Evolutionary conservation across 2,888 invertebrate species (phyloP).

Genomic region (Drosophila mimetica): DNA sequence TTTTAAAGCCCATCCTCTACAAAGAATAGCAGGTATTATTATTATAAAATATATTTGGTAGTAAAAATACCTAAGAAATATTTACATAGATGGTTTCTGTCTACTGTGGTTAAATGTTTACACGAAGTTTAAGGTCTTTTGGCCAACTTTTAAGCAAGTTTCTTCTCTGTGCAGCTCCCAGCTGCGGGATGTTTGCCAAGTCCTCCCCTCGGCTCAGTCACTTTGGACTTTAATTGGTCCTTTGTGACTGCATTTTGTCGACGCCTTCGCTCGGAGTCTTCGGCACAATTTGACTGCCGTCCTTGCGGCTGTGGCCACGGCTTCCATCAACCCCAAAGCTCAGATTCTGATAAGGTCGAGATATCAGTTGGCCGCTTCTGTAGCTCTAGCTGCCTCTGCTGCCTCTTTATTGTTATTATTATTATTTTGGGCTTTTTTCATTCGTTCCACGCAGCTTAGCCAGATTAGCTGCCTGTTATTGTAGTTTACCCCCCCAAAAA

Average conservation of each 20-base stretch:
- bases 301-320: constrained; percentile 32
- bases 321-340: constrained; percentile 39
- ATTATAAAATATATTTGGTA: too few relatives aligned
- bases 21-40: too few relatives aligned
- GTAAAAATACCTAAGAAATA: too few relatives aligned
- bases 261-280: constrained; percentile 40
- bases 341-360: constrained; percentile 72
- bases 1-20: too few relatives aligned
- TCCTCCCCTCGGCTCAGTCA: constrained; percentile 36
- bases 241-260: constrained; percentile 70
- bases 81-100: too few relatives aligned
- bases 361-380: constrained; percentile 60
- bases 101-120: too few relatives aligned
- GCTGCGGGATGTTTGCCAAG: constrained; percentile 41
- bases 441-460: constrained; percentile 81
- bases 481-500: constrained; percentile 44
- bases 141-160: neutral
- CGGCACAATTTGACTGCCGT: constrained; percentile 52
- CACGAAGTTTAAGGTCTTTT: neutral
- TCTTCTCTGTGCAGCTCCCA: constrained; percentile 29
- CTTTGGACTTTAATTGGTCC: constrained; percentile 81
- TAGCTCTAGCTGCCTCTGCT: constrained; percentile 11
- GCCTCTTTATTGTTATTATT: constrained; percentile 73
- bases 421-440: constrained; percentile 73
- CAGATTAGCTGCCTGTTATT: constrained; percentile 70